Evolutionary conservation across 2,113 vertebrate species (phyloP).

Genomic region (Gadus macrocephalus): DNA sequence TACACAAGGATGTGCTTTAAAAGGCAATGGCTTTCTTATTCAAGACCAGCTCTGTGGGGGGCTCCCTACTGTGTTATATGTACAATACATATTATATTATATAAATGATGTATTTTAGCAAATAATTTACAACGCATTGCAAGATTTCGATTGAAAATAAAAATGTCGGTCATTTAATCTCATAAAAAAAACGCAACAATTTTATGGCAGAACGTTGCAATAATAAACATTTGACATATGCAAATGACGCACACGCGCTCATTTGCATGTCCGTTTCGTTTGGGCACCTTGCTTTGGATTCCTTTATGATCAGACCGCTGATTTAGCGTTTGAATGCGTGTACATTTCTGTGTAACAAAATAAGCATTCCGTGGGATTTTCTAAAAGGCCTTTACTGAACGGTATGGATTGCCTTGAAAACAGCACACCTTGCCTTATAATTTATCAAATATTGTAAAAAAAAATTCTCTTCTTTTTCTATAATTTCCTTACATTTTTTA

Average conservation of each 20-base stretch:
- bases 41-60: constrained; percentile 39
- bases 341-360: constrained; percentile 23
- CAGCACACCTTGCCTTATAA: constrained; percentile 22
- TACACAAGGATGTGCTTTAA: constrained; percentile 22
- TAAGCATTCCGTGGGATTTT: constrained; percentile 2
- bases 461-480: no score
- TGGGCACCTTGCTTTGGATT: constrained; percentile 23
- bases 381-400: constrained; percentile 64
- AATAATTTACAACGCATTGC: background rate
- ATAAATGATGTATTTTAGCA: constrained; percentile 19
- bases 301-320: constrained; percentile 24
- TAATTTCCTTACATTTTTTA: background rate
- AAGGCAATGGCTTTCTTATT: constrained; percentile 20
- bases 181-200: background rate
- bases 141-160: background rate
- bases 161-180: background rate
- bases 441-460: constrained; percentile 1
- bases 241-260: constrained; percentile 47
- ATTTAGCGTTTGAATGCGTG: constrained; percentile 31
- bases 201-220: constrained; percentile 22
- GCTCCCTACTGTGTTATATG: background rate
- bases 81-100: constrained; percentile 17
- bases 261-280: constrained; percentile 59
- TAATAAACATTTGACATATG: constrained; percentile 57
- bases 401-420: constrained; percentile 34